Conservation (phyloP, 2,113 vertebrate species). For the Seriola rivoliana region DNA sequence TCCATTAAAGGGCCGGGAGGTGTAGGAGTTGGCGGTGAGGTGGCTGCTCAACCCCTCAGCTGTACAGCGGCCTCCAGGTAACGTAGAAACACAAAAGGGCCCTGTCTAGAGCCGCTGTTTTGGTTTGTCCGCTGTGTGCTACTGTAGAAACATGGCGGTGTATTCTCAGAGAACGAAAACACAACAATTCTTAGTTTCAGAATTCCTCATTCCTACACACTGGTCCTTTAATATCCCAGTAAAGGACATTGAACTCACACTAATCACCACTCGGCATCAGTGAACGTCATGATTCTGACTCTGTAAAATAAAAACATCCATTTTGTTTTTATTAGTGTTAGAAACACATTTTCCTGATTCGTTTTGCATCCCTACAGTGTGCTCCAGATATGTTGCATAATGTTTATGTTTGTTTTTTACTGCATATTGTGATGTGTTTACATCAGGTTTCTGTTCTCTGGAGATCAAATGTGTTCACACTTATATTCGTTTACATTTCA, state of each 20-base stretch:
- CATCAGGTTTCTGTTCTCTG: not conserved
- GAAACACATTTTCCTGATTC: not conserved
- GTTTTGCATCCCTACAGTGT: not conserved
- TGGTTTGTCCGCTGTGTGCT: too few relatives aligned
- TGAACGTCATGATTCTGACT: not conserved
- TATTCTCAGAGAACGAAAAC: too few relatives aligned
- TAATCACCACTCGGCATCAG: not conserved
- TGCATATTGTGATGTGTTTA: not conserved
- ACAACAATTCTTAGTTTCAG: too few relatives aligned
- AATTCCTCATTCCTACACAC: too few relatives aligned
- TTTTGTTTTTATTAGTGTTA: too few relatives aligned
- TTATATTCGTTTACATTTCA: not conserved
- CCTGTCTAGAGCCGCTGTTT: too few relatives aligned
- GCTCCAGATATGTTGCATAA: not conserved
- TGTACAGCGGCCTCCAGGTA: too few relatives aligned
- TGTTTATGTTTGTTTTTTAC: not conserved
- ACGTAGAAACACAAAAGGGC: too few relatives aligned
- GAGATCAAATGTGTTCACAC: slow-evolving; percentile 16
- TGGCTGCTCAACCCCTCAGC: too few relatives aligned
- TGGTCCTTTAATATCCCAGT: not conserved
- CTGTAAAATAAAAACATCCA: too few relatives aligned
- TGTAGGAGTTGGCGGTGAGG: too few relatives aligned
- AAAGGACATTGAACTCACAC: not conserved
- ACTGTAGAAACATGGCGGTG: too few relatives aligned
- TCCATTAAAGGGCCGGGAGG: not conserved